These are phyloP conservation scores for Eristalis pertinax DNA, from an alignment of 2,888 invertebrate genomes.

Conservation along the genomic window DNA sequence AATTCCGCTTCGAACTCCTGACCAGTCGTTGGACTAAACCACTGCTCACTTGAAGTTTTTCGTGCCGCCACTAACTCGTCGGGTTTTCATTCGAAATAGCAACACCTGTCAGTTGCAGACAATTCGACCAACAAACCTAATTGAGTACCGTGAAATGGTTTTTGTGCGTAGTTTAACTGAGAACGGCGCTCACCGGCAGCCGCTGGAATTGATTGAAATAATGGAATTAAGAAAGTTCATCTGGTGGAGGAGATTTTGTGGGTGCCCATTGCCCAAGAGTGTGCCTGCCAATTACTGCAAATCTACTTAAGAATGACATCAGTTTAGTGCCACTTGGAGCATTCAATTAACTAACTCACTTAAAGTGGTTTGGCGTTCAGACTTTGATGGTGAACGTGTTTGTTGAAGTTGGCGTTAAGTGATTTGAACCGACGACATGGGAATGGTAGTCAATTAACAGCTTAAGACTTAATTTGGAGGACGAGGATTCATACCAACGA, in stretches of 20 bases:
- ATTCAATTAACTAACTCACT: not conserved
- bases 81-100: not conserved
- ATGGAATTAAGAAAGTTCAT: not conserved
- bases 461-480: too few relatives aligned
- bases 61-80: not conserved
- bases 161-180: not conserved
- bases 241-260: not conserved
- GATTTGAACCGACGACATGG: too few relatives aligned
- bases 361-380: too few relatives aligned
- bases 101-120: not conserved
- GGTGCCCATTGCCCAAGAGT: not conserved
- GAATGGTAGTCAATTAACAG: too few relatives aligned
- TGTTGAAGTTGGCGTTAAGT: too few relatives aligned
- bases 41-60: not conserved
- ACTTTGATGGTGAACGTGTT: too few relatives aligned
- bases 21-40: not conserved
- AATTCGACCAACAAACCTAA: not conserved
- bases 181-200: not conserved
- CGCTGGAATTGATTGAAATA: not conserved
- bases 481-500: too few relatives aligned
- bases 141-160: not conserved
- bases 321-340: not conserved
- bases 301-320: not conserved
- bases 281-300: not conserved
- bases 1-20: not conserved